Base-by-base conservation (phyloP, 1,140 invertebrate species). In the Schmidtea mediterranea region DNA sequence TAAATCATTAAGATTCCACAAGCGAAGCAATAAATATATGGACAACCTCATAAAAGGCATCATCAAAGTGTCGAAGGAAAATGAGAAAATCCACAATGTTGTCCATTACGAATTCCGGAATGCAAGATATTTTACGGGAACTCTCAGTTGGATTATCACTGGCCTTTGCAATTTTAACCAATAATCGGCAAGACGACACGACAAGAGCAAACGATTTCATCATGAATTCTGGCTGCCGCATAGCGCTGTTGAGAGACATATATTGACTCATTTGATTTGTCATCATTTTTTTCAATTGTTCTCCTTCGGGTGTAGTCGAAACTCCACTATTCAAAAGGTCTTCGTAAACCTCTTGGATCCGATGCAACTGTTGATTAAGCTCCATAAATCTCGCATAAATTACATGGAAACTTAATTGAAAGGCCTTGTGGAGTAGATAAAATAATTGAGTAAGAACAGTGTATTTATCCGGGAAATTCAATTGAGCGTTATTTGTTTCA, bases 81-180 rank as follows among this genome's bases (percentile, higher is more conserved):
- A 74, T 73, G 51, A 87, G 69, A 64, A 77, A 78, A 32, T 76
- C 75, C 10, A 79, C 73, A 46, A 82, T 72, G 64, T 87, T 87
- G 60, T 84, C 81, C 22, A 84, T 68, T n/a, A 87, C 62, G 57
- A 82, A 79, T 68, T 89, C 83, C 39, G 83, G 84, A 59, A 89
- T 24, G 24, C 36, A 8, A 39, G 50, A 24, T 43, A 49, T 47
- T 45, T 54, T 26, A 21, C 16, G 12, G 41, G 48, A 41, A n/a
- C n/a, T n/a, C n/a, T n/a, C n/a, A n/a, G n/a, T n/a, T n/a, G n/a
- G n/a, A 32, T 32, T 32, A 32, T 32, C 10, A 32, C 10, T 10
- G 10, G 10, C 3, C 10, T 10, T 32, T 10, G 26, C 26, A 6
- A 32, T 32, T 32, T 32, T 32, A 3, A 32, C 26, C 10, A 32